Evolutionary conservation across 2,113 vertebrate species (phyloP), one percentile per base, ranked within the genome.

Genomic region (Campylorhamphus procurvoides): DNA sequence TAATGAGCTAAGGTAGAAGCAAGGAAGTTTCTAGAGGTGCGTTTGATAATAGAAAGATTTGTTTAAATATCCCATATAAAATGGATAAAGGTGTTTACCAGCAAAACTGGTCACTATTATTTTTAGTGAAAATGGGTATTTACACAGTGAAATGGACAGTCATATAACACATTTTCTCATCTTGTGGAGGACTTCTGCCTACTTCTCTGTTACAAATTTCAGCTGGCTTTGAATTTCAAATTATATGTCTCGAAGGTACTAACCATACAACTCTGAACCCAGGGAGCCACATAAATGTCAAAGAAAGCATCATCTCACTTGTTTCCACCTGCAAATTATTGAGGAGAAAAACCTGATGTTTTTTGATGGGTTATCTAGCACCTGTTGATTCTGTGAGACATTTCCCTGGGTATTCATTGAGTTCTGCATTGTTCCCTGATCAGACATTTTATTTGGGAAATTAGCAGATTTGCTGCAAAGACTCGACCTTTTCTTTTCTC

Each of bases 401-500:
- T 81, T 96, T 17, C 92, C 72, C n/a, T 88, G 79, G 17, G 56
- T 79, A 47, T 95, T 97, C 31, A 88, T 14, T 46, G 90, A 80
- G 37, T 95, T 97, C 95, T 98, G 76, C 3, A 64, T 89, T 47
- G 10, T 64, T 93, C 29, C 90, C 76, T 95, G 84, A 25, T 75
- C 69, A 7, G 97, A 90, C 44, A 98, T 98, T 97, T 98, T 98
- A 59, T 96, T 95, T 31, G 92, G 60, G 3, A 85, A 84, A 66
- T 96, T 98, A 28, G 94, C 31, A 52, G 18, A 75, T 73, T 9
- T 96, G 84, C 46, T 95, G 97, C 84, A 98, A 98, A 91, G 81
- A 97, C 52, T 97, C 97, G 69, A 98, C 98, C 97, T 98, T 98
- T 97, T 98, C 97, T 98, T 98, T 98, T 98, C 93, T 98, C 97